Percentiles rank a stretch among this genome's conserved stretches.
Evolutionary conservation across 35 echinoderm and acorn worm species (phyloP).

Genomic region (Lytechinus variegatus): DNA sequence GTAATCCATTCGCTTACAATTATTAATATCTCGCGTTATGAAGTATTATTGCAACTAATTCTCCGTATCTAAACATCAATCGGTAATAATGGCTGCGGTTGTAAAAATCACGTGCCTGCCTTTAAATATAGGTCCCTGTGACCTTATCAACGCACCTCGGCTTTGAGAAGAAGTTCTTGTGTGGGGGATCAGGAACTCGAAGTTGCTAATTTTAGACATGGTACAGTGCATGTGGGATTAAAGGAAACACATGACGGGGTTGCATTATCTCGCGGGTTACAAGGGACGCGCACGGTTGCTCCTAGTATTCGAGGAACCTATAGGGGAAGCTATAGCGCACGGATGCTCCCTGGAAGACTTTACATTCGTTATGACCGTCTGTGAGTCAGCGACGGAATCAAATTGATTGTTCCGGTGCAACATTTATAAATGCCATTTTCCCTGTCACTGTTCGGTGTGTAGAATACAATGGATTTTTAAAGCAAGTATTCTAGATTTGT

Average conservation of each 20-base stretch:
- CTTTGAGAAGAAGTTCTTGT: background rate
- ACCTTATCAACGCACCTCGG: background rate
- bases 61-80: background rate
- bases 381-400: background rate
- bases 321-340: background rate
- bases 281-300: background rate
- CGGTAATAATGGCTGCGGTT: slow-evolving; percentile 21
- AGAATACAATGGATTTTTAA: background rate
- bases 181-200: background rate
- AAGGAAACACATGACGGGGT: slow-evolving; percentile 36
- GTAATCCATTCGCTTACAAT: background rate
- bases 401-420: slow-evolving; percentile 43
- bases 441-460: background rate
- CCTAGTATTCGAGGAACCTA: background rate
- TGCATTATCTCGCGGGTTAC: slow-evolving; percentile 6
- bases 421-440: background rate
- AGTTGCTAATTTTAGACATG: background rate
- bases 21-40: background rate
- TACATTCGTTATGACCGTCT: background rate
- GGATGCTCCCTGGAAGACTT: background rate
- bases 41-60: background rate
- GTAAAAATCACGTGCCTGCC: background rate
- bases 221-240: background rate
- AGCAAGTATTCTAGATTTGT: background rate
- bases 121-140: background rate